Conservation (phyloP, 2,888 invertebrate species). For the Mesodorylaimus sp. region DNA sequence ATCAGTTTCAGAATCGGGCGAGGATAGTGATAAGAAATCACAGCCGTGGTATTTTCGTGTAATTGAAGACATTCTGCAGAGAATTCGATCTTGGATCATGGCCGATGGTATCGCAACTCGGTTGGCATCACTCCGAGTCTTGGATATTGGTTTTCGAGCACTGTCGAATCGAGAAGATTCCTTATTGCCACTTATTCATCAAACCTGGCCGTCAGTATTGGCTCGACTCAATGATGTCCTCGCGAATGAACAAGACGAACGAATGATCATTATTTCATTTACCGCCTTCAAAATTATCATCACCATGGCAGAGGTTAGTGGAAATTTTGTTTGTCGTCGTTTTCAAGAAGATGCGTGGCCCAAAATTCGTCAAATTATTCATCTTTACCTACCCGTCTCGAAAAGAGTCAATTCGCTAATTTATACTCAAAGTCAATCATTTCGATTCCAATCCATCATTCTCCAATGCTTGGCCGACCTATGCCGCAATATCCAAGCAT, state of each 20-base stretch:
- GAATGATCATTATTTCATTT: background rate
- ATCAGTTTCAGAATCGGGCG: background rate
- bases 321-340: background rate
- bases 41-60: background rate
- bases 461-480: background rate
- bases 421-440: background rate
- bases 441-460: background rate
- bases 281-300: background rate
- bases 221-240: background rate
- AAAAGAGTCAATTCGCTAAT: background rate
- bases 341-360: background rate
- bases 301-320: background rate
- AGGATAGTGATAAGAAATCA: background rate
- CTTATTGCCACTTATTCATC: background rate
- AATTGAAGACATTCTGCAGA: background rate
- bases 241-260: too few species aligned
- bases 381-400: background rate
- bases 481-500: background rate
- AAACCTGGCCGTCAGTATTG: background rate
- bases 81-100: background rate
- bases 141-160: background rate
- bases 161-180: background rate
- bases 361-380: too few species aligned
- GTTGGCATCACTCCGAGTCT: background rate
- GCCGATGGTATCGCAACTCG: background rate